Evolutionary conservation across 2,797 vertebrate species (phyloP), one percentile per base, ranked within the genome.

Genomic region (Ibycter americanus): DNA sequence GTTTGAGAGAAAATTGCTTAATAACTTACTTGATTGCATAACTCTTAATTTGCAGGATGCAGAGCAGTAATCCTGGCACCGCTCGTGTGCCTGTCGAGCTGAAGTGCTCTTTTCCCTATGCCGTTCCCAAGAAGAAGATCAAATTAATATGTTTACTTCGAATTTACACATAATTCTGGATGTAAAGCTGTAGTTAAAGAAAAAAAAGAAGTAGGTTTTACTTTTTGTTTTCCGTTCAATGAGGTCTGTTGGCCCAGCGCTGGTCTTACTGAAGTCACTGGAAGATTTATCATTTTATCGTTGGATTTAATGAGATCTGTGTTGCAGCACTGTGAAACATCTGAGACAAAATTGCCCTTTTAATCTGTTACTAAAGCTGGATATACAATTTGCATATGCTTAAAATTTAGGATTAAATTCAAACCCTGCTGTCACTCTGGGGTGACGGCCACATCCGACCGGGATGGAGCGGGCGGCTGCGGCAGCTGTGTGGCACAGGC

Each of bases 1-100:
- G 36, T 42, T 51, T 47, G 29, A 66, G 59, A 73, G 65, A 84
- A 96, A 96, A 96, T 82, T 93, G 73, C 90, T 96, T 91, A 93
- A 94, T 95, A 89, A 93, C 61, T 42, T 61, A 61, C 46, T 44
- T 63, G 74, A 29, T 61, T 93, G 91, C 52, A 52, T 66, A 94
- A 93, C 62, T 95, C 71, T 92, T 85, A 61, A 63, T 90, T 93
- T 97, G 93, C 76, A 87, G 93, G 82, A 78, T 70, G 91, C 72
- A 49, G 93, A 86, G 73, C 83, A 74, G 49, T 7, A 67, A 94
- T 91, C 76, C 88, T 80, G 55, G 34, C 16, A 21, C 36, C 72
- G 72, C 63, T 94, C 67, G 42, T 91, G 90, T 83, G 81, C 38
- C 90, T 56, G 38, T 36, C 89, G 29, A 36, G 55, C 42, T 80